A percentile compares a stretch with the other conserved stretches of the same genome.
Evolutionary conservation across 2,113 vertebrate species (phyloP).

Genomic region (Seriola quinqueradiata): DNA sequence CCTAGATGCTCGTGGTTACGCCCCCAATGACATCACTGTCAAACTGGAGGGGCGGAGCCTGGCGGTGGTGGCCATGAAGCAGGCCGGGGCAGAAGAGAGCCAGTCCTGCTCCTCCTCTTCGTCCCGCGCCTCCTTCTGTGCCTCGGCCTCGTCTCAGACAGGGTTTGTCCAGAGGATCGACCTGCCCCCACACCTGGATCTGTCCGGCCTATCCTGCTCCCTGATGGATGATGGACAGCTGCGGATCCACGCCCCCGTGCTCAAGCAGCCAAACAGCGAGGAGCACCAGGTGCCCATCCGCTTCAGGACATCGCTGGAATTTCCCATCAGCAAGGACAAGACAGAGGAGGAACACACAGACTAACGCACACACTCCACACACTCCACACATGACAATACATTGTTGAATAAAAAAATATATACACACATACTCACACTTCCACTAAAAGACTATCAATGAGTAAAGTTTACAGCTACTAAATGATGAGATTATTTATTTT

Average conservation of each 20-base stretch:
- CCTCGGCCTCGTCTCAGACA: constrained; percentile 45
- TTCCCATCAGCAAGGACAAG: constrained; percentile 74
- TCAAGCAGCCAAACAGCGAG: constrained; percentile 51
- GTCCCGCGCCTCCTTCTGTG: constrained; percentile 52
- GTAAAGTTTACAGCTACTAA: constrained; percentile 44
- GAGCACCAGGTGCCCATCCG: constrained; percentile 66
- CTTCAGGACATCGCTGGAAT: constrained; percentile 81
- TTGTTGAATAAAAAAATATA: background rate
- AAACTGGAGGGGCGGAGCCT: constrained; percentile 80
- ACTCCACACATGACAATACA: constrained; percentile 2
- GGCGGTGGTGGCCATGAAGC: constrained; percentile 78
- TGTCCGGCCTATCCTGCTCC: constrained; percentile 80
- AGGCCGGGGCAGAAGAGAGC: constrained; percentile 63
- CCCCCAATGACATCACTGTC: constrained; percentile 81
- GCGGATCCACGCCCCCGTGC: constrained; percentile 72
- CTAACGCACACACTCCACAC: constrained; percentile 34
- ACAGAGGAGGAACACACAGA: constrained; percentile 42
- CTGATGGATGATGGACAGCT: constrained; percentile 82
- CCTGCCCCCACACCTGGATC: constrained; percentile 80
- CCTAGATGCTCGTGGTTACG: constrained; percentile 81
- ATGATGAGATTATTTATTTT: constrained; percentile 52
- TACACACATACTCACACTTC: constrained; percentile 8
- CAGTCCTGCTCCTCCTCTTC: constrained; percentile 69
- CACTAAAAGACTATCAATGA: constrained; percentile 40
- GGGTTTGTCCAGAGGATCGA: constrained; percentile 76